A percentile compares a stretch with the other conserved stretches of the same genome.
Evolutionary conservation across 1,140 invertebrate genomes (phyloP).

Genomic region (Apolygus lucorum): DNA sequence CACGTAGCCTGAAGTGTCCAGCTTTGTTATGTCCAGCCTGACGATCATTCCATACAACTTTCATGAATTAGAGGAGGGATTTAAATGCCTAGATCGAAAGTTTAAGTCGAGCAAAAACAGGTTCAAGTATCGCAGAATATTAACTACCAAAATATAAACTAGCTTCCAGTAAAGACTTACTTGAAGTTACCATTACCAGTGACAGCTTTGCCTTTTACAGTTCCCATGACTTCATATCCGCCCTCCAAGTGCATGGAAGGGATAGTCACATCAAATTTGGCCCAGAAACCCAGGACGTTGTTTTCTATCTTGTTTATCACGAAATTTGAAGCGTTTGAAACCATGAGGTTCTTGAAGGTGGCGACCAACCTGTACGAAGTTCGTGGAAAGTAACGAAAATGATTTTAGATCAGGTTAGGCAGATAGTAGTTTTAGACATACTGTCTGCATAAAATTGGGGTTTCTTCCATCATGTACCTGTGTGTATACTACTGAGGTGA

Average conservation of each 20-base stretch:
- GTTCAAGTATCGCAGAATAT: no score
- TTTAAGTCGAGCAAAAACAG: no score
- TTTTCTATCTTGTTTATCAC: constrained; percentile 23
- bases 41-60: constrained; percentile 8
- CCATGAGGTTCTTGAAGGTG: constrained; percentile 5
- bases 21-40: constrained; percentile 10
- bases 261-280: constrained; percentile 21
- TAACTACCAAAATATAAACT: no score
- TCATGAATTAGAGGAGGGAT: no score
- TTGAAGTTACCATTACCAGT: constrained; percentile 18
- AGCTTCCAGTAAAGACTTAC: no score
- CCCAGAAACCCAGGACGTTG: constrained; percentile 21
- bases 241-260: constrained; percentile 18
- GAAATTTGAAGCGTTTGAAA: constrained; percentile 23
- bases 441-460: no score
- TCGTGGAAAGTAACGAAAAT: no score
- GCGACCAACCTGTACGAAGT: background rate
- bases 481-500: no score
- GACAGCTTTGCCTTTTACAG: constrained; percentile 17
- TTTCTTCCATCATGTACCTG: no score
- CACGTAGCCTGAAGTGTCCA: constrained; percentile 1
- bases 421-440: no score
- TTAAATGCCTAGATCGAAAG: background rate
- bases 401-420: no score
- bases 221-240: constrained; percentile 11